Evolutionary conservation across 1,140 invertebrate species (phyloP).

Genomic region (Odontomachus brunneus): DNA sequence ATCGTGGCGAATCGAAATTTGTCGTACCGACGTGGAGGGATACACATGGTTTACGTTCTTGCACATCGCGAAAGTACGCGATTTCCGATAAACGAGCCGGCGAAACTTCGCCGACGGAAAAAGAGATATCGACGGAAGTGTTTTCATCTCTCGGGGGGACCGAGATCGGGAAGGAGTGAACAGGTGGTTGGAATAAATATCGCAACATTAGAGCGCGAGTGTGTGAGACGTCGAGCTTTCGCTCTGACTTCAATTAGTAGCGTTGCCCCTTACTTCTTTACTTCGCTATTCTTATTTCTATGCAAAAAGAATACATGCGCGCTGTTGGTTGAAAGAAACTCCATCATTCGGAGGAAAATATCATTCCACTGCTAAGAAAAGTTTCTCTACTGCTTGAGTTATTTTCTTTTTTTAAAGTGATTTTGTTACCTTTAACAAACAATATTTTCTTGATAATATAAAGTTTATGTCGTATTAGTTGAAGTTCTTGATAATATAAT

Average conservation of each 20-base stretch:
- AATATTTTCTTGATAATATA: too few relatives aligned
- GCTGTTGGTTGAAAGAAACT: conserved; percentile 10
- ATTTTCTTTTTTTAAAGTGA: too few relatives aligned
- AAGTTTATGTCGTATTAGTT: too few relatives aligned
- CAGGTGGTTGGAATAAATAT: conserved; percentile 69
- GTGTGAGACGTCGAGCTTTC: conserved; percentile 24
- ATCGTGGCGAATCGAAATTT: neutral
- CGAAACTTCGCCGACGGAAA: neutral
- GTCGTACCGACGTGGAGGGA: neutral
- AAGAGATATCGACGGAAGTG: conserved; percentile 19
- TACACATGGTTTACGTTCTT: neutral
- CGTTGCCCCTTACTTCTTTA: conserved; percentile 1
- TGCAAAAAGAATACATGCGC: neutral
- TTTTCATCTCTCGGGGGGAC: conserved; percentile 43
- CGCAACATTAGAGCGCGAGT: conserved; percentile 17
- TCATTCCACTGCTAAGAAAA: neutral
- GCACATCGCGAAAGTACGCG: neutral
- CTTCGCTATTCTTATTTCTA: neutral
- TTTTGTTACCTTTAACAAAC: too few relatives aligned
- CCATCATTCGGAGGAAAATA: neutral
- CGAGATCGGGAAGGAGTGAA: conserved; percentile 49
- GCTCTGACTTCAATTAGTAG: conserved; percentile 49
- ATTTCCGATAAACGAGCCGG: conserved; percentile 1
- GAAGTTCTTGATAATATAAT: too few relatives aligned
- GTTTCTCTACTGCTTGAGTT: too few relatives aligned